Conservation (phyloP, 2,113 vertebrate genomes). For the Lasiurus borealis region DNA sequence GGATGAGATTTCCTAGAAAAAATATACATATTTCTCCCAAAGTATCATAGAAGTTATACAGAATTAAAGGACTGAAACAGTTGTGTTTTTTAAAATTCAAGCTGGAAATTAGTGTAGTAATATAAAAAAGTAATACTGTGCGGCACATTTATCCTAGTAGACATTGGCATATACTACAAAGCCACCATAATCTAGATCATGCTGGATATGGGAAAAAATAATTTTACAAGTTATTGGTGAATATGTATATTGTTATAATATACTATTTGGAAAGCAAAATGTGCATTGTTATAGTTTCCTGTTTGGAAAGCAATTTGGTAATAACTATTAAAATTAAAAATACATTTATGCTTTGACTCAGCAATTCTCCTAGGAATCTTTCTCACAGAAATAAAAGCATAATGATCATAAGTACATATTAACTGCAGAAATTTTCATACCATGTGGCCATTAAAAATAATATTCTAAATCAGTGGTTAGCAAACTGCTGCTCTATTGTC, state of each 20-base stretch:
- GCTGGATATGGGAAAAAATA: background rate
- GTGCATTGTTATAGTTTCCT: background rate
- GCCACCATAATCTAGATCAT: background rate
- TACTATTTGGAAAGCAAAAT: background rate
- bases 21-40: background rate
- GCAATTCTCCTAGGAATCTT: background rate
- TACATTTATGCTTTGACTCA: background rate
- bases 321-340: conserved; percentile 66
- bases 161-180: background rate
- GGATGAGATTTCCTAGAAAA: background rate
- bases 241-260: background rate
- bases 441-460: background rate
- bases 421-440: background rate
- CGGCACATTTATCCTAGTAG: background rate
- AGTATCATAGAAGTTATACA: background rate
- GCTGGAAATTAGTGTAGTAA: background rate
- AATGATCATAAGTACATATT: background rate
- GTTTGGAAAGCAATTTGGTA: conserved; percentile 24
- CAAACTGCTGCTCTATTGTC: too few species aligned
- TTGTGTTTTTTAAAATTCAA: background rate
- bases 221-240: background rate
- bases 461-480: too few species aligned
- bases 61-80: background rate
- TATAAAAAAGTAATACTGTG: background rate
- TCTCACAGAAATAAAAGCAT: conserved; percentile 9